Conservation (phyloP, 2,113 vertebrate species). For the Jacana jacana region DNA sequence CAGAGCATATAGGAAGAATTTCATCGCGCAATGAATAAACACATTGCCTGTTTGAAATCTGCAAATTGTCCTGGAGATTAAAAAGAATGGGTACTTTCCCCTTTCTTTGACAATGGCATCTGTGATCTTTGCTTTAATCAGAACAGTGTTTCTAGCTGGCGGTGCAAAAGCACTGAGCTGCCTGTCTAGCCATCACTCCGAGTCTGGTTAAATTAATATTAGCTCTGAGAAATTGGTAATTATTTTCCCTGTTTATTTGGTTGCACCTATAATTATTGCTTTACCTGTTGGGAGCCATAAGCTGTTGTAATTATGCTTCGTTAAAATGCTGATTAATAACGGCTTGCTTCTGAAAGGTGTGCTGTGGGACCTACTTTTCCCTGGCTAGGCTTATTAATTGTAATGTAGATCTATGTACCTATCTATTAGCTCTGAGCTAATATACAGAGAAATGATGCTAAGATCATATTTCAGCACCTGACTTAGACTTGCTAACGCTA, state of each 20-base stretch:
- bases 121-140: not conserved
- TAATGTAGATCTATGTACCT: constrained; percentile 65
- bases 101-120: not conserved
- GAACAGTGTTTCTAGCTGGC: not conserved
- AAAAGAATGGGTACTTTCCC: not conserved
- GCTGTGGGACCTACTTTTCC: constrained; percentile 52
- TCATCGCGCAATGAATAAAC: not conserved
- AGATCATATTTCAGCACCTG: constrained; percentile 31
- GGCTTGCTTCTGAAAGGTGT: constrained; percentile 53
- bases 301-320: constrained; percentile 74
- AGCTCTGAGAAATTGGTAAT: constrained; percentile 64
- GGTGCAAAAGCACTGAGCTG: not conserved
- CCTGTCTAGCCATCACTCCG: constrained; percentile 48
- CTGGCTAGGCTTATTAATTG: constrained; percentile 58
- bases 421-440: constrained; percentile 63
- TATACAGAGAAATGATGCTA: constrained; percentile 30
- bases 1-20: not conserved
- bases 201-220: constrained; percentile 72
- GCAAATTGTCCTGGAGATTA: not conserved
- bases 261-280: constrained; percentile 72
- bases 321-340: constrained; percentile 79
- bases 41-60: not conserved
- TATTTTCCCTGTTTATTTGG: constrained; percentile 71
- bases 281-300: constrained; percentile 75
- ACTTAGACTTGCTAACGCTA: not conserved